Conservation (phyloP, 2,113 vertebrate genomes). For the Sylvia atricapilla region DNA sequence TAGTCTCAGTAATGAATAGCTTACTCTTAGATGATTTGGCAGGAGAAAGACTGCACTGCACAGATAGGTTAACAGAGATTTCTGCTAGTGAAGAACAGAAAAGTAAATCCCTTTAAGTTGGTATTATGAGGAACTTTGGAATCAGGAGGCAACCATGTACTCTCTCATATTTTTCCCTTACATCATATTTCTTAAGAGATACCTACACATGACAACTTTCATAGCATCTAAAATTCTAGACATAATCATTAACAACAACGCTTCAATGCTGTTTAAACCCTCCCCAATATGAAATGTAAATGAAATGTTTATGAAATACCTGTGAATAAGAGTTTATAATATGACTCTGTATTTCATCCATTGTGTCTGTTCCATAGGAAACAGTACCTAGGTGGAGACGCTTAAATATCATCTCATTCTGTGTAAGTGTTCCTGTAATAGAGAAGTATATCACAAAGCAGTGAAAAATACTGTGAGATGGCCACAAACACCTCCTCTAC, state of each 20-base stretch:
- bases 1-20: background rate
- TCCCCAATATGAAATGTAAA: background rate
- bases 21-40: background rate
- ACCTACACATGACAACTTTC: background rate
- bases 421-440: slow-evolving; percentile 90
- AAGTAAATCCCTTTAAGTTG: background rate
- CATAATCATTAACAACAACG: background rate
- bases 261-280: background rate
- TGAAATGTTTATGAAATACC: slow-evolving; percentile 67
- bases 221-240: background rate
- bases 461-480: background rate
- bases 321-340: slow-evolving; percentile 82
- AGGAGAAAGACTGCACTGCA: background rate
- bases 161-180: background rate
- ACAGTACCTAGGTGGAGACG: slow-evolving; percentile 95
- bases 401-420: slow-evolving; percentile 98
- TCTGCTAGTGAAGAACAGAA: background rate
- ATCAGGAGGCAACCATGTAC: background rate
- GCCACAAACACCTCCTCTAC: background rate
- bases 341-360: slow-evolving; percentile 97
- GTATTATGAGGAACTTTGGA: background rate
- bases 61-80: background rate
- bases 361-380: slow-evolving; percentile 94
- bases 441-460: background rate
- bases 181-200: background rate